These are phyloP conservation scores for Pangasius krempfi DNA, from an alignment of 2,797 vertebrate genomes.

Conservation along the genomic window DNA sequence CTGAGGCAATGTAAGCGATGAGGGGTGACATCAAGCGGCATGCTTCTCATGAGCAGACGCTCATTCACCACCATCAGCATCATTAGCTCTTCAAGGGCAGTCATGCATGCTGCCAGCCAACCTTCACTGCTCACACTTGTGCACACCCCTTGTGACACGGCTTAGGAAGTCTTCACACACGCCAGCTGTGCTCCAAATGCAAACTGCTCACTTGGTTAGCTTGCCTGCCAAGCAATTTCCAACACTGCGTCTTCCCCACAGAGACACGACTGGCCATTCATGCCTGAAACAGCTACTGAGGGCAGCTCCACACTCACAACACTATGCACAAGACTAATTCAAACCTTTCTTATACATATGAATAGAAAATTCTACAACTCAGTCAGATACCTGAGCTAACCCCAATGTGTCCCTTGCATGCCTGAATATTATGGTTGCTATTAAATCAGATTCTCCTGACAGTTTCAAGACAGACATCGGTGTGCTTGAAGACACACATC, in stretches of 20 bases:
- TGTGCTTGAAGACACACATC: constrained; percentile 10
- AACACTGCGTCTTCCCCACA: constrained; percentile 26
- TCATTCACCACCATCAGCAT: constrained; percentile 52
- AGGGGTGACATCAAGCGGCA: constrained; percentile 39
- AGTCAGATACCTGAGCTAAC: background rate
- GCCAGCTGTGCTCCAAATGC: constrained; percentile 46
- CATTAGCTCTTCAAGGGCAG: constrained; percentile 49
- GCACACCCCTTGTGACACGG: constrained; percentile 5
- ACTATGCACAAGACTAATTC: constrained; percentile 8
- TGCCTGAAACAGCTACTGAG: constrained; percentile 29
- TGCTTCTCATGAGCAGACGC: constrained; percentile 43
- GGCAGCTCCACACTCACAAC: constrained; percentile 1
- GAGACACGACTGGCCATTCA: constrained; percentile 31
- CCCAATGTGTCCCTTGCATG: background rate
- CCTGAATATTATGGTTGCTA: background rate
- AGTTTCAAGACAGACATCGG: constrained; percentile 32
- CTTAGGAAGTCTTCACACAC: constrained; percentile 32
- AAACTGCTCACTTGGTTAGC: constrained; percentile 46
- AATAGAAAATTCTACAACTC: background rate
- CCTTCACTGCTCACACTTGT: constrained; percentile 44
- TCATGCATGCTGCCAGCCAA: constrained; percentile 39
- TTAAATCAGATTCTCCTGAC: constrained; percentile 41
- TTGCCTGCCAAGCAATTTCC: constrained; percentile 48
- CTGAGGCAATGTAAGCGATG: constrained; percentile 48
- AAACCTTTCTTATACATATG: background rate